Evolutionary conservation across 2,888 invertebrate genomes (phyloP).

Genomic region (Lysandra bellargus): DNA sequence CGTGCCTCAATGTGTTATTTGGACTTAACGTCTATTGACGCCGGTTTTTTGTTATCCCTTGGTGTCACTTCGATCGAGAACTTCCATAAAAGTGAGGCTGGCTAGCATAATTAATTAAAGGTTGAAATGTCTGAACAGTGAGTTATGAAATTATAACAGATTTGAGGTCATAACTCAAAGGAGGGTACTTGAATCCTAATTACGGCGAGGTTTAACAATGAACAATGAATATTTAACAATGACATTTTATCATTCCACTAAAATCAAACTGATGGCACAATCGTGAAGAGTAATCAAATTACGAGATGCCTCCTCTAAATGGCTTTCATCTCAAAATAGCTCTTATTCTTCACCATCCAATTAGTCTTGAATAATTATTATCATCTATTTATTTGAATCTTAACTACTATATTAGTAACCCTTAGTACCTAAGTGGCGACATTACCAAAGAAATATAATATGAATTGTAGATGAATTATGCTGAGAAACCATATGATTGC

Average conservation of each 20-base stretch:
- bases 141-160: constrained; percentile 15
- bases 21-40: not conserved
- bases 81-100: not conserved
- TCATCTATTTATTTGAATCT: not conserved
- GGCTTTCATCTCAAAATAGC: constrained; percentile 5
- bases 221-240: constrained; percentile 17
- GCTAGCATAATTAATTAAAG: not conserved
- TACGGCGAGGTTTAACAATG: not conserved
- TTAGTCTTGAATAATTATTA: constrained; percentile 9
- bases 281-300: constrained; percentile 11
- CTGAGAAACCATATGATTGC: no score
- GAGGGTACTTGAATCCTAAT: constrained; percentile 1
- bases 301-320: not conserved
- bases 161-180: constrained; percentile 5
- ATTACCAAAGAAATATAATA: no score
- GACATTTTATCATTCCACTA: constrained; percentile 12
- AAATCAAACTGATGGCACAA: constrained; percentile 13
- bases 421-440: not conserved
- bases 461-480: no score
- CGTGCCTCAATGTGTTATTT: no score
- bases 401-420: not conserved
- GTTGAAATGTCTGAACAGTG: not conserved
- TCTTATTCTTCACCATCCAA: not conserved
- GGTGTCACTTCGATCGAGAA: not conserved
- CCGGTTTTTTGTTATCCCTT: not conserved